Percentiles rank a stretch among this genome's conserved stretches.
Evolutionary conservation across 2,113 vertebrate species (phyloP).

Genomic region (Vulpes ferrilata): DNA sequence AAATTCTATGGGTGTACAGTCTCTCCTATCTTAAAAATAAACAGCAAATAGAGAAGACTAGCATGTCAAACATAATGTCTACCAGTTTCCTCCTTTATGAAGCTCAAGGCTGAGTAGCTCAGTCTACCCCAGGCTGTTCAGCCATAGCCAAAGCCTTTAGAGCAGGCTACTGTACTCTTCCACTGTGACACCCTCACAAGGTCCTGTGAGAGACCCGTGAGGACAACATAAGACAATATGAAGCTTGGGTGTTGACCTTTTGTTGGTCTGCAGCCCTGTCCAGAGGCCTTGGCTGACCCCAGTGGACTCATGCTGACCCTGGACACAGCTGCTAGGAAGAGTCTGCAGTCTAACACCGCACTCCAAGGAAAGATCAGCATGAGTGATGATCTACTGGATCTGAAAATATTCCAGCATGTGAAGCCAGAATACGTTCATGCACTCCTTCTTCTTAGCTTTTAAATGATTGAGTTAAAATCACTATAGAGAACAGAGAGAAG

Average conservation of each 20-base stretch:
- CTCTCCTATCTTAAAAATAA: background rate
- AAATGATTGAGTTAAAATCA: conserved; percentile 23
- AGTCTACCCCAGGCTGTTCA: background rate
- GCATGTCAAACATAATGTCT: background rate
- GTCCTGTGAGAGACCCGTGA: background rate
- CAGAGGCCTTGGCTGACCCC: background rate
- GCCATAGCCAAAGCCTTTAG: background rate
- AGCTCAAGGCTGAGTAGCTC: background rate
- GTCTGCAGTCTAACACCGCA: background rate
- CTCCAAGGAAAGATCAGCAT: background rate
- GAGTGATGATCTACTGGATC: background rate
- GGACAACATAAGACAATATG: background rate
- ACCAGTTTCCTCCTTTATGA: background rate
- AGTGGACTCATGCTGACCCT: background rate
- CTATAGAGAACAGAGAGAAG: background rate
- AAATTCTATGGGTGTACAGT: background rate
- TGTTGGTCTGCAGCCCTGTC: background rate
- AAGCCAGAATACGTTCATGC: background rate
- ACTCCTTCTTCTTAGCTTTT: background rate
- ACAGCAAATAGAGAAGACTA: background rate
- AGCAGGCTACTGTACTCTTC: background rate
- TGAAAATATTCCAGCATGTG: background rate
- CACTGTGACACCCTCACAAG: no score
- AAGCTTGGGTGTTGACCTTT: background rate
- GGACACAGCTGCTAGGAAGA: background rate